Conservation (phyloP, 1,140 invertebrate genomes). For the Heliconius hermathena region DNA sequence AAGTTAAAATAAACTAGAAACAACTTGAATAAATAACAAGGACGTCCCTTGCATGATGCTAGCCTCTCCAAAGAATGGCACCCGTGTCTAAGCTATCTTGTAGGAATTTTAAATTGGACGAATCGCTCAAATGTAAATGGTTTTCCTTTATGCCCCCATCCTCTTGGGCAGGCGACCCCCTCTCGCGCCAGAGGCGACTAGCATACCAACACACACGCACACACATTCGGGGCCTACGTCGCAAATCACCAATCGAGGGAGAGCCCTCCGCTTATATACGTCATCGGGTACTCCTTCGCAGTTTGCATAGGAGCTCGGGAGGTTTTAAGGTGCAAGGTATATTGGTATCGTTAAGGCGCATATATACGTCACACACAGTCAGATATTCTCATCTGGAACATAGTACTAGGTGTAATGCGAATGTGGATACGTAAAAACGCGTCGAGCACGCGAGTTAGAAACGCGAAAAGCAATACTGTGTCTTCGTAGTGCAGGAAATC, state of each 20-base stretch:
- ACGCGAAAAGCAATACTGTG: slow-evolving; percentile 78
- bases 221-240: slow-evolving; percentile 71
- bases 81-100: slow-evolving; percentile 82
- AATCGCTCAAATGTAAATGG: slow-evolving; percentile 83
- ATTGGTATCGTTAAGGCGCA: slow-evolving; percentile 68
- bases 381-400: slow-evolving; percentile 71
- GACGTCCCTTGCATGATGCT: slow-evolving; percentile 67
- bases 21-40: slow-evolving; percentile 50
- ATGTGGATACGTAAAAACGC: slow-evolving; percentile 80
- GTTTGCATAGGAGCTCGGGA: slow-evolving; percentile 60
- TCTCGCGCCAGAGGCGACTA: slow-evolving; percentile 78
- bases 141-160: slow-evolving; percentile 83
- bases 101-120: slow-evolving; percentile 83
- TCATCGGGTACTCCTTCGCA: slow-evolving; percentile 56
- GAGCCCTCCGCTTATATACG: slow-evolving; percentile 69
- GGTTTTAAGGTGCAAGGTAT: slow-evolving; percentile 49
- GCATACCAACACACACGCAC: slow-evolving; percentile 78
- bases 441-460: slow-evolving; percentile 78
- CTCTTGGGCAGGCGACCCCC: slow-evolving; percentile 73
- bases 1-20: slow-evolving; percentile 55
- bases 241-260: slow-evolving; percentile 63
- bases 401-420: slow-evolving; percentile 75
- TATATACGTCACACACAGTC: slow-evolving; percentile 64
- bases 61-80: slow-evolving; percentile 79
- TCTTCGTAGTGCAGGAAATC: slow-evolving; percentile 77